Conservation (phyloP, 2,888 invertebrate genomes). For the Alitta virens region DNA sequence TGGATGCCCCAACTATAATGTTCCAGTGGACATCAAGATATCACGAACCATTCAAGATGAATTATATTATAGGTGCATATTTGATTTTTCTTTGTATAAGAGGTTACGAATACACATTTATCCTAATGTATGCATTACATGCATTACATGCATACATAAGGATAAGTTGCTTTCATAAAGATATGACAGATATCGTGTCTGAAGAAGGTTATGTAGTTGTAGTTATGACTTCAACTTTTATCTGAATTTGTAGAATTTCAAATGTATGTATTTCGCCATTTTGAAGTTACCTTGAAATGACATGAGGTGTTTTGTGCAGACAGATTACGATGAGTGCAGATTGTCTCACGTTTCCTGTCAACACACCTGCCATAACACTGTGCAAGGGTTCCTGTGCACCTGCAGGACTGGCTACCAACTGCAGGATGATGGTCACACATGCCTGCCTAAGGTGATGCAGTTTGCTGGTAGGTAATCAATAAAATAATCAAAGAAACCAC, state of each 20-base stretch:
- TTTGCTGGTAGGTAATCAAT: conserved; percentile 8
- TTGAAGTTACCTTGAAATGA: background rate
- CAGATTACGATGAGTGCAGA: conserved; percentile 28
- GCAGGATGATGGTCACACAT: conserved; percentile 8
- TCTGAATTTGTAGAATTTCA: too few species aligned
- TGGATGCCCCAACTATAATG: conserved; percentile 12
- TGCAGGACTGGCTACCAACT: conserved; percentile 21
- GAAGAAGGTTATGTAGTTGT: too few species aligned
- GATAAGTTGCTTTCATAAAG: too few species aligned
- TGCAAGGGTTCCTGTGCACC: conserved; percentile 20
- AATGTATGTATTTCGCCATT: too few species aligned
- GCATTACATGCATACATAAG: too few species aligned
- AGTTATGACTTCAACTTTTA: too few species aligned
- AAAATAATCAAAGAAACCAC: too few species aligned
- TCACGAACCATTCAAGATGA: conserved; percentile 12
- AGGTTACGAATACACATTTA: too few species aligned
- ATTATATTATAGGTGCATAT: conserved; percentile 23
- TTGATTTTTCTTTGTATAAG: too few species aligned
- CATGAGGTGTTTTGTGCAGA: conserved; percentile 12
- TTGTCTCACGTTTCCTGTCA: conserved; percentile 15
- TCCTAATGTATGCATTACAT: too few species aligned
- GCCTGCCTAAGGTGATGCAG: conserved; percentile 15
- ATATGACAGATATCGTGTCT: too few species aligned
- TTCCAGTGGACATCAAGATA: conserved; percentile 22
- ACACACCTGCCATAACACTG: conserved; percentile 24